Evolutionary conservation across 2,797 vertebrate species (phyloP).

Genomic region (Anas bernieri): DNA sequence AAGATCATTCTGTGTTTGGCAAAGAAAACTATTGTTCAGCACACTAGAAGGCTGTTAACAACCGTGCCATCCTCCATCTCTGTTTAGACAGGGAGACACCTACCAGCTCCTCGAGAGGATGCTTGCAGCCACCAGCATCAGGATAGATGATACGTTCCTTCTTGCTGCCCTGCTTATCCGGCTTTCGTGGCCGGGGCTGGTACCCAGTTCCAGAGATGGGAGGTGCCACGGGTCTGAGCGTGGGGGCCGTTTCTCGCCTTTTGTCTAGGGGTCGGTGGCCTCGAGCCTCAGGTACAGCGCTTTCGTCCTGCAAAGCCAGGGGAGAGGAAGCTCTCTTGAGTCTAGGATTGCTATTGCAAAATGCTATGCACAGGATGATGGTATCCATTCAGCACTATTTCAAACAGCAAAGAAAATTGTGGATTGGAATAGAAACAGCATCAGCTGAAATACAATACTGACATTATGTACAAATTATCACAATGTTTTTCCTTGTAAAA

Average conservation of each 20-base stretch:
- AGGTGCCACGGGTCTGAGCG: conserved; percentile 64
- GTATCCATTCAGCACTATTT: fast-evolving
- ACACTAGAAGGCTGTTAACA: not conserved
- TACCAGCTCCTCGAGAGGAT: conserved; percentile 83
- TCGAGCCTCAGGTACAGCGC: not conserved
- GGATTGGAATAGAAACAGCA: not conserved
- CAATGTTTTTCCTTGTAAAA: not conserved
- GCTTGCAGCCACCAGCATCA: conserved; percentile 86
- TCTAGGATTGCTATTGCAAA: not conserved
- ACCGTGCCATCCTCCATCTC: not conserved
- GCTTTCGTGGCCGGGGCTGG: conserved; percentile 73
- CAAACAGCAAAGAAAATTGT: not conserved
- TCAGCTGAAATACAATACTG: not conserved
- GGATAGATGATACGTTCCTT: conserved; percentile 66
- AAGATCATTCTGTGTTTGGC: fast-evolving
- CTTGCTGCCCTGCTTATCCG: fast-evolving
- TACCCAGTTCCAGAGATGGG: conserved; percentile 75
- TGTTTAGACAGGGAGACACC: not conserved
- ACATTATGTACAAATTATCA: not conserved
- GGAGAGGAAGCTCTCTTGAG: not conserved
- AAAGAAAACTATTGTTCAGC: fast-evolving
- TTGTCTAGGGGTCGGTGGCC: conserved; percentile 81
- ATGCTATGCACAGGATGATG: fast-evolving
- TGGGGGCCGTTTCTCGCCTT: conserved; percentile 39
- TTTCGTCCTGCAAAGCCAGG: not conserved